A percentile compares a stretch with the other conserved stretches of the same genome.
phyloP scores from a whole-genome alignment of 2,113 vertebrate genomes.

The Pavo muticus region DNA sequence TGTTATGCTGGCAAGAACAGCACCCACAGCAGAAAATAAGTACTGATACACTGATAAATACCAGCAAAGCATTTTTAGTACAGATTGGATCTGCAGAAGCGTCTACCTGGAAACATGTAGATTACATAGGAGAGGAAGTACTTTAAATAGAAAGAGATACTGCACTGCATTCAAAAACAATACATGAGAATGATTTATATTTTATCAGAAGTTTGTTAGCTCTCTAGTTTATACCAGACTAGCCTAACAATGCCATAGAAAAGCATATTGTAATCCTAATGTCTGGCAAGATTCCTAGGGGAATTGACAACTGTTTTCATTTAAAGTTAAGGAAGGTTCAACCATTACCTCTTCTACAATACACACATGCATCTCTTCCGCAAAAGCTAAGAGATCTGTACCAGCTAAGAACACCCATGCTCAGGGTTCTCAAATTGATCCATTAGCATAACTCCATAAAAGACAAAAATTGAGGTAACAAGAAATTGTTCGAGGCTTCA shows the following conservation, averaged over 20 bases:
- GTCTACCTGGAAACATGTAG: background rate
- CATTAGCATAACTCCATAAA: background rate
- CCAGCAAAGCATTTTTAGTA: background rate
- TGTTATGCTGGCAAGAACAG: accelerated
- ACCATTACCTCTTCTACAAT: background rate
- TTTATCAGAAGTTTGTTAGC: background rate
- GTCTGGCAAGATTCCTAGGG: background rate
- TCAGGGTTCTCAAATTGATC: background rate
- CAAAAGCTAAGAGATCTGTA: background rate
- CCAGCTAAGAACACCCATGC: accelerated
- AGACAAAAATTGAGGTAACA: background rate
- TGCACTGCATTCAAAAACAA: background rate
- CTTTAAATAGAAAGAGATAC: background rate
- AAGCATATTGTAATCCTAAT: background rate
- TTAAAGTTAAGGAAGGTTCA: background rate
- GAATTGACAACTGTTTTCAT: background rate
- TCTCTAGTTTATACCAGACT: background rate
- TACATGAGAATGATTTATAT: no score
- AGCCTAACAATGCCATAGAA: background rate
- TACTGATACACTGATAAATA: background rate
- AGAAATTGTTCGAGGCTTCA: background rate
- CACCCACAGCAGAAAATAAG: background rate
- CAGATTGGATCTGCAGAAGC: background rate
- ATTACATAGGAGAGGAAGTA: background rate
- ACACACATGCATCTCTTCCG: background rate